These are phyloP conservation scores for Dasypogon diadema DNA, from an alignment of 2,888 invertebrate species.

Conservation along the genomic window DNA sequence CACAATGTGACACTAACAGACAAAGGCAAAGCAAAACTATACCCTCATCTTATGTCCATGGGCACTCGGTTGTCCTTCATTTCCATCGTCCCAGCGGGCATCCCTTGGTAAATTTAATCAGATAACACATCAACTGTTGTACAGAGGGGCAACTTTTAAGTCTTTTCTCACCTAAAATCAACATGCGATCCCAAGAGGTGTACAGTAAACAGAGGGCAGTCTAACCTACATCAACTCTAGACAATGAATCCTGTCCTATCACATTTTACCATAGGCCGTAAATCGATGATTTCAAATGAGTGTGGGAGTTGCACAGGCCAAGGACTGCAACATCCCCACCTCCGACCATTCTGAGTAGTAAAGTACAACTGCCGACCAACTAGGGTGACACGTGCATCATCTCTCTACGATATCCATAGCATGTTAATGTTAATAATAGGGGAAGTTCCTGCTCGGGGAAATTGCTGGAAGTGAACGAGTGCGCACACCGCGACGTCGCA, in stretches of 20 bases:
- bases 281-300: constrained; percentile 14
- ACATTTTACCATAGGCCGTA: constrained; percentile 27
- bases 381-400: neutral
- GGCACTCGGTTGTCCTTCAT: neutral
- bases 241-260: constrained; percentile 46
- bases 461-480: neutral
- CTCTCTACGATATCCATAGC: neutral
- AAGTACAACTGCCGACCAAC: constrained; percentile 1
- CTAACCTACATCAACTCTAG: constrained; percentile 40
- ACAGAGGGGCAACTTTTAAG: constrained; percentile 32
- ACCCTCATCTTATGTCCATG: constrained; percentile 6
- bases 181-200: constrained; percentile 37
- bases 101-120: constrained; percentile 33
- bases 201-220: constrained; percentile 32
- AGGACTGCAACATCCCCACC: neutral
- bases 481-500: constrained; percentile 25
- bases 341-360: neutral
- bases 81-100: neutral
- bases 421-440: constrained; percentile 28
- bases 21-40: neutral
- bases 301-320: neutral
- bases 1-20: constrained; percentile 33
- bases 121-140: constrained; percentile 28
- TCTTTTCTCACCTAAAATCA: constrained; percentile 44
- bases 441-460: neutral